Percentiles rank a stretch among this genome's conserved stretches.
Conservation (phyloP, 2,113 vertebrate species). For the Puffinus mauretanicus region DNA sequence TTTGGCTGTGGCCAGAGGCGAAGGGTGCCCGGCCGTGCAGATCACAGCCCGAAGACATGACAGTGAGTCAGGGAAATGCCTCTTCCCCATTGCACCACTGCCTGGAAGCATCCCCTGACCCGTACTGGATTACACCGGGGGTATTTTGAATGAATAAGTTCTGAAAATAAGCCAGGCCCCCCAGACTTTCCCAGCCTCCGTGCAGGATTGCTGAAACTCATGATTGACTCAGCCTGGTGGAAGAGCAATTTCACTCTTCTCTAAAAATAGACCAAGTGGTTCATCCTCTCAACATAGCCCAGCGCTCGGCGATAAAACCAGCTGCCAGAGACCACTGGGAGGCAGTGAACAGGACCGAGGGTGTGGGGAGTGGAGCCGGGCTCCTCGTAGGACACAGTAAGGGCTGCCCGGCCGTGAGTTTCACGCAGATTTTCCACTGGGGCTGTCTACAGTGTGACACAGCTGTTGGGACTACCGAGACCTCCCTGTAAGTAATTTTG, state of each 20-base stretch:
- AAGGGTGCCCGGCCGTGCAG: not conserved
- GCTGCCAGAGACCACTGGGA: conserved; percentile 75
- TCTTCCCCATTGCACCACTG: not conserved
- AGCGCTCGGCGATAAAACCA: conserved; percentile 82
- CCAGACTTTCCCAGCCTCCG: not conserved
- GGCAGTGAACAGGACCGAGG: conserved; percentile 49
- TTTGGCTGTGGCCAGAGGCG: not conserved
- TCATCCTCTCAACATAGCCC: conserved; percentile 87
- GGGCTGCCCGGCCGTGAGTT: not conserved
- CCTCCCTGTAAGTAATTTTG: conserved; percentile 48
- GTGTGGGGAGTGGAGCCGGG: conserved; percentile 46
- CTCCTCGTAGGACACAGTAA: not conserved
- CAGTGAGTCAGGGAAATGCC: conserved; percentile 48
- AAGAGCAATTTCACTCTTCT: conserved; percentile 54
- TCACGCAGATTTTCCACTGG: not conserved
- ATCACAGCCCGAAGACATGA: not conserved
- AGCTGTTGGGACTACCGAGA: not conserved
- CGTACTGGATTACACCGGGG: not conserved
- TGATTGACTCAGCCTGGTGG: conserved; percentile 84
- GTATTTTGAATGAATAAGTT: conserved; percentile 35
- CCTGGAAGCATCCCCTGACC: not conserved
- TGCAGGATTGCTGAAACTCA: conserved; percentile 23
- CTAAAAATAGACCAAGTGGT: conserved; percentile 73
- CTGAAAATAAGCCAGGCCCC: conserved; percentile 5
- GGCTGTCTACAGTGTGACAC: not conserved